Conservation (phyloP, 2,113 vertebrate species). For the Amphilophus citrinellus region DNA sequence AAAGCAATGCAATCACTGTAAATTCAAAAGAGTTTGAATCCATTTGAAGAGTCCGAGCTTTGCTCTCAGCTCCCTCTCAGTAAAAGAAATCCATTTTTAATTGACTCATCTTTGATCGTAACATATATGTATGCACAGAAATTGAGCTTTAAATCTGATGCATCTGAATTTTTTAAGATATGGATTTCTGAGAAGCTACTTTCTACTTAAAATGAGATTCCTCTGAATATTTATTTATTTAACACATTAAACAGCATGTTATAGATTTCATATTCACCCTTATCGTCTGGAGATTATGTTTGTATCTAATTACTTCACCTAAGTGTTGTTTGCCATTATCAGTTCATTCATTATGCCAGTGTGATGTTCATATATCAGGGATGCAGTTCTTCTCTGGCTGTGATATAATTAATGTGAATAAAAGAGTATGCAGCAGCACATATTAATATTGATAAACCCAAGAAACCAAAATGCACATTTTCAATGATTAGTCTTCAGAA, state of each 20-base stretch:
- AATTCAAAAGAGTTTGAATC: not conserved
- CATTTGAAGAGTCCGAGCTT: not conserved
- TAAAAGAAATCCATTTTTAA: constrained; percentile 33
- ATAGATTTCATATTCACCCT: not conserved
- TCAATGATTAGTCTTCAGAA: constrained; percentile 6
- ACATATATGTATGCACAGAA: constrained; percentile 13
- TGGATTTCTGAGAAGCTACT: not conserved
- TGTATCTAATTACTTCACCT: constrained; percentile 2
- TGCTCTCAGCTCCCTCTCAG: not conserved
- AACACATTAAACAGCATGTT: not conserved
- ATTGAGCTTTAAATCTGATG: not conserved
- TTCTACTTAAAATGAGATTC: not conserved
- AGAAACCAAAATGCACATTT: constrained; percentile 18
- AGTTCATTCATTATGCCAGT: not conserved
- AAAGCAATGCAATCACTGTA: not conserved
- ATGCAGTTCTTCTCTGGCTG: not conserved
- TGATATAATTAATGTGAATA: constrained; percentile 27
- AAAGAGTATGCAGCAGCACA: not conserved
- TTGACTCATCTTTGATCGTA: constrained; percentile 35
- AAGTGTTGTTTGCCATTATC: not conserved
- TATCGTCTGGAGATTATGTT: not conserved
- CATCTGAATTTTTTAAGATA: constrained; percentile 7
- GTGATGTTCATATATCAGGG: not conserved
- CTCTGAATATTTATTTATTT: not conserved
- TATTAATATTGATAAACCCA: not conserved